These are phyloP conservation scores for Macaca nemestrina DNA, from an alignment of 2,113 vertebrate genomes.

Conservation along the genomic window DNA sequence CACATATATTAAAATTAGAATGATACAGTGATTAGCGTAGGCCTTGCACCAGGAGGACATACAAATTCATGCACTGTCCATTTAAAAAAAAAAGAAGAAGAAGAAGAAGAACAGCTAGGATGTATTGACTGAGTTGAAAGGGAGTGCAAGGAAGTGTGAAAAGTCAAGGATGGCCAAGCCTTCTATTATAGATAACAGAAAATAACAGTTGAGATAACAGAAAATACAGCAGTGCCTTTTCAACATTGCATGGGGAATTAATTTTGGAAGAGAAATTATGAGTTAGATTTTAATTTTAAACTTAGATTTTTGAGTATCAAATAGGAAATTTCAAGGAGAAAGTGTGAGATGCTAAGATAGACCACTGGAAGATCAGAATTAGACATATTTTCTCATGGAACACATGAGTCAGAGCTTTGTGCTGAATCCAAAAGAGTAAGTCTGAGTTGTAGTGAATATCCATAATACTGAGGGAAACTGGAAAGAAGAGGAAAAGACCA, in stretches of 20 bases:
- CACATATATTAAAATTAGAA: neutral
- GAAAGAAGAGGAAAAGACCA: neutral
- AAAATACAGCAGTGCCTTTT: neutral
- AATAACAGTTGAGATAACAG: neutral
- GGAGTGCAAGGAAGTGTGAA: neutral
- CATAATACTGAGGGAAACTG: neutral
- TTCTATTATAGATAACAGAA: neutral
- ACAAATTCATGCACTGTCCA: neutral
- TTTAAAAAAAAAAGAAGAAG: neutral
- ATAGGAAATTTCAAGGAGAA: neutral
- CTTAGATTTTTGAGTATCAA: neutral
- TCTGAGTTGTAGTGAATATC: neutral
- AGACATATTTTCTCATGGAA: neutral
- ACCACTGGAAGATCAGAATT: neutral
- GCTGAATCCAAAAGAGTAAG: neutral
- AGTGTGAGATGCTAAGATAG: neutral
- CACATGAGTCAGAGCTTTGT: neutral
- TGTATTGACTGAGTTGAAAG: neutral
- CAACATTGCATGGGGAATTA: neutral
- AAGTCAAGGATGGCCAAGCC: neutral
- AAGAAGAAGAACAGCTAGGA: neutral
- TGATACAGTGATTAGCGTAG: neutral
- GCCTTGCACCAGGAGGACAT: neutral
- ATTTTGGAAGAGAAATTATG: neutral
- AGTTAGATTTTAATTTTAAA: neutral